Base-by-base conservation (phyloP, 1,140 invertebrate genomes). In the Plodia interpunctella region DNA sequence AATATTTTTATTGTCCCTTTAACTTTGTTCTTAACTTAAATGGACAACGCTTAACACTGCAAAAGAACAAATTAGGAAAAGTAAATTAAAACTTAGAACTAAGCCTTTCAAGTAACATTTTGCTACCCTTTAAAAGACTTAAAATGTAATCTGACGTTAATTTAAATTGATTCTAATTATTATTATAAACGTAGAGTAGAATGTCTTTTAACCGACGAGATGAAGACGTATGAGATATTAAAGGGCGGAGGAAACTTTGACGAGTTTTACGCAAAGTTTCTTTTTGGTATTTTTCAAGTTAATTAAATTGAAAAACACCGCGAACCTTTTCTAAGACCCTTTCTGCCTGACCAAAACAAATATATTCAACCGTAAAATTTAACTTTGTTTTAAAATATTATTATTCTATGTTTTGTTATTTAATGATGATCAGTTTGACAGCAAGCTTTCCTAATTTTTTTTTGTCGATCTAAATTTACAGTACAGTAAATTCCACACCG, bases 121-220 rank as follows among this genome's bases (percentile, higher is more conserved):
- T 44, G 32, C 38, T 2, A 17, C 15, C 38, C 15, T 44, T 15
- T 44, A 17, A 15, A 44, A 17, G 38, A 44, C 15, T 44, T 19
- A 18, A 17, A 54, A 38, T 59, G 35, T 54, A 25, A 54, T 59
- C 51, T 54, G 51, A 59, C 58, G 15, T 59, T 25, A 54, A 59
- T 59, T 21, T 54, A 59, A 59, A 59, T 59, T 54, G 58, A 59
- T 52, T n/a, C 10, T 6, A 44, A 44, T 44, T 44, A 44, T 44
- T 44, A 44, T 44, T 13, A 3, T 44, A 44, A 44, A 44, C n/a
- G 3, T n/a, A 15, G 15, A 0, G 15, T 10, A 44, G 13, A 44
- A n/a, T 15, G 21, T 25, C 21, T 10, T 44, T 44, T 44, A 44
- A 44, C n/a, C 38, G 38, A 44, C 15, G 5, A 44, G 5, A 17